Evolutionary conservation across 2,113 vertebrate species (phyloP), one percentile per base, ranked within the genome.

Genomic region (Plecturocebus donacophilus): DNA sequence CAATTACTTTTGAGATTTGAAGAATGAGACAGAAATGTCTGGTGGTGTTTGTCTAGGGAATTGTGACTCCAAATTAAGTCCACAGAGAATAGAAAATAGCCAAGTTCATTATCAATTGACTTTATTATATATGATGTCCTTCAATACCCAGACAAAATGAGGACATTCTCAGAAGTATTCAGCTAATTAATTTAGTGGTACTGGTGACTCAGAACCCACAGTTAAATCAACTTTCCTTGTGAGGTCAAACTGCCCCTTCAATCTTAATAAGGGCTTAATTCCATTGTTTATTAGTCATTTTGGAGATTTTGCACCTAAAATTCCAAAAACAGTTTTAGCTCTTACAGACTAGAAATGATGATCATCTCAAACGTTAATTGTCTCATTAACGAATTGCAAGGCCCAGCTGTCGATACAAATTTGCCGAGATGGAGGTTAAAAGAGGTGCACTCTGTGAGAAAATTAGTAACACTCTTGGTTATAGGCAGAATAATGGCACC

Each of bases 1-100:
- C 90, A 98, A 98, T 98, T 98, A 98, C 87, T 93, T 97, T 96
- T 90, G 95, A 97, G 91, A 97, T 97, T 91, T 98, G 98, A 98
- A 97, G 98, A 98, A 97, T 64, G 97, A 97, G 92, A 92, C 89
- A 90, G 95, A 97, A 94, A 97, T 42, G 32, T 96, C 71, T 83
- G 94, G 89, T 27, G 54, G 49, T 97, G 73, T 94, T 86, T 96
- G 97, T 85, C 91, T 88, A 94, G 87, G 96, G 96, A 98, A 98
- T 56, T 94, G 91, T 93, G 96, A 95, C 81, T 87, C 88, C 27
- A 96, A 95, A 98, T 98, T 94, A 98, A 98, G 96, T 92, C 90
- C 95, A 92, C 84, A 97, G 90, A 97, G 85, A 97, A 98, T 23
- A 87, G 90, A 96, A 97, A 96, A 86, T 35, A 97, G 90, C 45